A percentile compares a stretch with the other conserved stretches of the same genome.
Conservation (phyloP, 2,888 invertebrate genomes). For the Dasysyrphus tricinctus region DNA sequence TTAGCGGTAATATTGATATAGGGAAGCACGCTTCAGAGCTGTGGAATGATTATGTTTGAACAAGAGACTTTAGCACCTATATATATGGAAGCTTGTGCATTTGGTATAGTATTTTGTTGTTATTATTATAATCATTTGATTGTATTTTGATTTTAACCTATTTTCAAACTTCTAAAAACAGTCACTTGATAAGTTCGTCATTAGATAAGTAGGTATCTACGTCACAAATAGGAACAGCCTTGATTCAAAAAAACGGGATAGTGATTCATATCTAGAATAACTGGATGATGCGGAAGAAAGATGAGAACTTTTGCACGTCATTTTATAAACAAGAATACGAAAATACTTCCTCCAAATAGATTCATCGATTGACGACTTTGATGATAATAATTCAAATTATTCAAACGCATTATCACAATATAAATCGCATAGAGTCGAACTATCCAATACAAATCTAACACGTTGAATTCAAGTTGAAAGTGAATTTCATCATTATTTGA, state of each 20-base stretch:
- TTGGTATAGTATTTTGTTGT: neutral
- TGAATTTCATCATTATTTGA: neutral
- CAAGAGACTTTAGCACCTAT: neutral
- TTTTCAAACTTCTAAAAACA: too few relatives aligned
- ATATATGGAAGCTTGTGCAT: neutral
- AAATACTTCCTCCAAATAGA: neutral
- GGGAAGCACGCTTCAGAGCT: neutral
- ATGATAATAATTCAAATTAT: neutral
- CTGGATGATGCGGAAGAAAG: neutral
- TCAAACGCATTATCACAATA: neutral
- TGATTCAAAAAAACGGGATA: neutral
- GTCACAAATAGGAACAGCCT: neutral
- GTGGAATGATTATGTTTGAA: neutral
- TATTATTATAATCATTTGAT: neutral
- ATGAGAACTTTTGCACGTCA: neutral
- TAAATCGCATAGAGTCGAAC: neutral
- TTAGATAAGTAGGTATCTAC: neutral
- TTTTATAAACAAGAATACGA: neutral
- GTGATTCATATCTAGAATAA: conserved; percentile 23
- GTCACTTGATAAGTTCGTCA: neutral
- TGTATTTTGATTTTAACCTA: neutral
- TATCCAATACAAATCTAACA: neutral
- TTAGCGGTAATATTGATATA: conserved; percentile 11
- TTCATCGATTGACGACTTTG: neutral
- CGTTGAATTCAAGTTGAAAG: neutral